phyloP scores from a whole-genome alignment of 2,113 vertebrate species.

The Rhadina sibilatrix region DNA sequence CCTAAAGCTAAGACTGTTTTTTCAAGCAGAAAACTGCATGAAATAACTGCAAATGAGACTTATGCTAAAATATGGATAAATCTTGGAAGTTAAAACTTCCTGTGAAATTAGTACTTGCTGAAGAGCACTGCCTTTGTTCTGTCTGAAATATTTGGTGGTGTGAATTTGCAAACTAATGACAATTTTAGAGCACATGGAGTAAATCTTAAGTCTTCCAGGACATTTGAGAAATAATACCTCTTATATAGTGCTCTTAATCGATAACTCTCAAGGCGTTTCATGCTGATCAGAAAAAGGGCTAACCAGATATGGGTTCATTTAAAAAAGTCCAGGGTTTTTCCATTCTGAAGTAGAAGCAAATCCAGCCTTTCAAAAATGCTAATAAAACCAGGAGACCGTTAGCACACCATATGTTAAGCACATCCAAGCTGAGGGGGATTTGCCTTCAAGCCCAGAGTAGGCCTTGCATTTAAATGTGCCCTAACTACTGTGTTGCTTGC shows the following conservation, averaged over 20 bases:
- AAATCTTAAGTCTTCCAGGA: background rate
- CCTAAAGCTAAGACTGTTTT: constrained; percentile 49
- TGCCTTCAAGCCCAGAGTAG: background rate
- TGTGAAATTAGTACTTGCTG: constrained; percentile 39
- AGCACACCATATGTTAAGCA: background rate
- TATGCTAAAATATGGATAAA: constrained; percentile 43
- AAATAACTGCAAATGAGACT: constrained; percentile 55
- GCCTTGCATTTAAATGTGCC: background rate
- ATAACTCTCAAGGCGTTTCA: background rate
- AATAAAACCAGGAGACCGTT: background rate
- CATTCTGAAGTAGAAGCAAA: background rate
- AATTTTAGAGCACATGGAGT: background rate
- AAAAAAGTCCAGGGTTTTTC: background rate
- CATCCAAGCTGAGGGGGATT: background rate
- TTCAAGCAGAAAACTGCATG: constrained; percentile 47
- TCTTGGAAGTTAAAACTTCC: constrained; percentile 45
- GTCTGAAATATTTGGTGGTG: constrained; percentile 2
- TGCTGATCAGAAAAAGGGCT: background rate
- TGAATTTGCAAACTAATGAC: background rate
- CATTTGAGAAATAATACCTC: background rate
- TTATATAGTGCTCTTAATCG: background rate
- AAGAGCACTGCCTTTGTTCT: constrained; percentile 3
- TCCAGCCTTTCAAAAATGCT: background rate
- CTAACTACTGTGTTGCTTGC: background rate
- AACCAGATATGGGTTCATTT: background rate